Evolutionary conservation across 2,113 vertebrate species (phyloP), one percentile per base, ranked within the genome.

Genomic region (Larimichthys polyactis): DNA sequence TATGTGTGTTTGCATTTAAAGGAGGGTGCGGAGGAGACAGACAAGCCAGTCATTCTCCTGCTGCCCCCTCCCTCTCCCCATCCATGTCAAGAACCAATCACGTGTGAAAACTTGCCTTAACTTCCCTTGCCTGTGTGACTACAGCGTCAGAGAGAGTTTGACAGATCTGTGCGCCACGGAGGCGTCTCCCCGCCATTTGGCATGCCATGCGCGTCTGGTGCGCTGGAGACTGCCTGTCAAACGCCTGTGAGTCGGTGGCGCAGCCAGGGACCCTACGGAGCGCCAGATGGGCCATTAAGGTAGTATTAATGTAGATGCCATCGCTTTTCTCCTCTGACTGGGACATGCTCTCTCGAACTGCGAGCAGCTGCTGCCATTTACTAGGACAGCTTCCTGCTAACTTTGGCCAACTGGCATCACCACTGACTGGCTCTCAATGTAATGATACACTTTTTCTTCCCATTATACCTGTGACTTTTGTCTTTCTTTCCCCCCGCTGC

Each of bases 261-360:
- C 96, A 98, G 97, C 97, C 94, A 97, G 97, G 97, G 98, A 97
- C 97, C 97, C 97, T 98, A 99, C 96, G 96, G 98, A 99, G 97
- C 95, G 96, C 97, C 98, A 99, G 98, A 99, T 99, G 98, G 98
- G 97, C 98, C 97, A 99, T 99, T 99, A 99, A 99, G 98, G 97
- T 99, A 98, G 98, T 99, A 99, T 99, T 99, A 99, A 99, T 99
- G 97, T 99, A 97, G 97, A 99, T 99, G 97, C 97, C 97, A 99
- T 98, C 97, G 97, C 97, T 99, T 98, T 97, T 97, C 97, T 97
- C 96, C 96, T 97, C 97, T 99, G 97, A 98, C 98, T 99, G 97
- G 97, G 97, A 99, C 97, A 97, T 97, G 97, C 97, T 98, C 98
- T 97, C 98, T 97, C 98, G 97, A 99, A 99, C 97, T 97, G 97